A percentile compares a stretch with the other conserved stretches of the same genome.
Conservation (phyloP, 2,797 vertebrate species). For the Eulemur coronatus region DNA sequence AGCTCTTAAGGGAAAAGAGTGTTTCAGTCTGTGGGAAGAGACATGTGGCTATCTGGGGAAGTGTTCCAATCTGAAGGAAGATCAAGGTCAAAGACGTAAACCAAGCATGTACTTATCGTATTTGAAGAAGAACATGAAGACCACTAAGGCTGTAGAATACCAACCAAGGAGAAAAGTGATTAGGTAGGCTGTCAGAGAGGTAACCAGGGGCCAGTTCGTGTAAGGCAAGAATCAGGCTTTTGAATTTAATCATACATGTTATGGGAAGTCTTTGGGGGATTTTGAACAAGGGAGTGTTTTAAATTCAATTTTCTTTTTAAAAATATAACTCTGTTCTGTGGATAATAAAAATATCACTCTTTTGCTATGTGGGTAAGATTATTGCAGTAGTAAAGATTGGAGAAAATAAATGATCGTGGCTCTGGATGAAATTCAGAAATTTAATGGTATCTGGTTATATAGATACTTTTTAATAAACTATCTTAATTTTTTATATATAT, state of each 20-base stretch:
- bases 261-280: background rate
- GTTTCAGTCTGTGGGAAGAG: background rate
- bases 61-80: background rate
- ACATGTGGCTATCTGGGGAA: background rate
- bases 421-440: conserved; percentile 3
- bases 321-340: background rate
- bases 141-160: background rate
- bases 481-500: background rate
- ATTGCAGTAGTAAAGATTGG: background rate
- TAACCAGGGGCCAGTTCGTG: background rate
- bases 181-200: background rate
- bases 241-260: background rate
- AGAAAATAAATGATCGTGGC: background rate
- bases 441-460: background rate
- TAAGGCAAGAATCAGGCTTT: background rate
- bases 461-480: background rate
- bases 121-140: background rate
- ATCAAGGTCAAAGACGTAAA: background rate
- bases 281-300: background rate
- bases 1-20: background rate
- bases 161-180: background rate
- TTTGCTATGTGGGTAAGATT: background rate
- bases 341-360: background rate
- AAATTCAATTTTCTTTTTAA: background rate
- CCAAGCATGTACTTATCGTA: background rate